Percentiles rank a stretch among this genome's conserved stretches.
Conservation (phyloP, 2,797 vertebrate species). For the Coregonus suidteri region DNA sequence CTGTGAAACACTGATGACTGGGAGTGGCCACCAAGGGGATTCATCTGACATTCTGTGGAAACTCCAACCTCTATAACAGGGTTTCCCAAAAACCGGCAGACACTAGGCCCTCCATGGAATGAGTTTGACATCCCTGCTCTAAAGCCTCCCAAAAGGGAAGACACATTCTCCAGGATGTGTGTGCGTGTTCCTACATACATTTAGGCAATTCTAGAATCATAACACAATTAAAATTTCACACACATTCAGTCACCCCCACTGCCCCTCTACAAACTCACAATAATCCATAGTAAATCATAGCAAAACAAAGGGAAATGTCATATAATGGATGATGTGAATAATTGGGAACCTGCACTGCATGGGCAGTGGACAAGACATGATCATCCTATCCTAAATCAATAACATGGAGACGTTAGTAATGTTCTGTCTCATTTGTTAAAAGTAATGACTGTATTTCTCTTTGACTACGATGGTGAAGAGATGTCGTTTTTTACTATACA, state of each 20-base stretch:
- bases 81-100: too few relatives aligned
- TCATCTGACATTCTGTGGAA: constrained; percentile 4
- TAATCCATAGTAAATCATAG: not conserved
- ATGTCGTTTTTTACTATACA: constrained; percentile 25
- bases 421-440: constrained; percentile 20
- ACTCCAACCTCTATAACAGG: constrained; percentile 2
- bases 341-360: not conserved
- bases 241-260: not conserved
- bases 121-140: not conserved
- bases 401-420: constrained; percentile 22
- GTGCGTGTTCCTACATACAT: not conserved
- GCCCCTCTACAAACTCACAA: too few relatives aligned
- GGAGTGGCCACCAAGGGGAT: not conserved
- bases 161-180: not conserved
- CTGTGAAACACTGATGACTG: constrained; percentile 21
- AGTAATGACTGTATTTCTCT: constrained; percentile 27
- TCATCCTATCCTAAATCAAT: constrained; percentile 25
- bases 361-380: not conserved
- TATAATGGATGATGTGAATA: too few relatives aligned
- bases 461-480: not conserved
- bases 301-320: not conserved
- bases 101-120: too few relatives aligned
- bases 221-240: not conserved
- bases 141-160: not conserved
- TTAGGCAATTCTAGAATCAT: too few relatives aligned